Conservation (phyloP, 2,888 invertebrate species). For the Lasioglossum leucozonium region DNA sequence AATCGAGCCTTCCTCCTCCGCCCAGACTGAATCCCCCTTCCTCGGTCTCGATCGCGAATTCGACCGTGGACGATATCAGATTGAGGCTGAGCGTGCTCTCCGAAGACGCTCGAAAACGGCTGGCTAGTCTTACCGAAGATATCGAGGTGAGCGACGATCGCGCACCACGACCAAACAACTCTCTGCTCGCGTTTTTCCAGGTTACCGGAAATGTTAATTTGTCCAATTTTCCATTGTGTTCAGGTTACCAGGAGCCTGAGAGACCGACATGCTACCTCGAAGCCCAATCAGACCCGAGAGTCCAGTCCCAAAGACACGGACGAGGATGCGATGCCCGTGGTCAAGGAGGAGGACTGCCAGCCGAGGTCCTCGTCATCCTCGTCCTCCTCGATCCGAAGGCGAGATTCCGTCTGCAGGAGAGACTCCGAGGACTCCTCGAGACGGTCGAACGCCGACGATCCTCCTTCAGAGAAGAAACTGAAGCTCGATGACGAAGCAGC, state of each 20-base stretch:
- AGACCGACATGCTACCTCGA: slow-evolving; percentile 68
- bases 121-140: slow-evolving; percentile 79
- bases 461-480: slow-evolving; percentile 78
- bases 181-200: not conserved
- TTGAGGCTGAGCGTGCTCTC: slow-evolving; percentile 78
- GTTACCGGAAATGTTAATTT: not conserved
- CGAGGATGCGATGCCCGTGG: slow-evolving; percentile 72
- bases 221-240: not conserved
- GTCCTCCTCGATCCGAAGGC: slow-evolving; percentile 65
- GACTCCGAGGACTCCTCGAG: slow-evolving; percentile 79
- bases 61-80: slow-evolving; percentile 79
- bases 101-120: slow-evolving; percentile 81
- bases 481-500: slow-evolving; percentile 82
- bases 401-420: slow-evolving; percentile 71
- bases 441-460: slow-evolving; percentile 72
- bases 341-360: slow-evolving; percentile 75
- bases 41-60: slow-evolving; percentile 60
- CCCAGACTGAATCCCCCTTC: slow-evolving; percentile 75
- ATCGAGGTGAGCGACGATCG: slow-evolving; percentile 75
- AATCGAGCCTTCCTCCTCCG: slow-evolving; percentile 78
- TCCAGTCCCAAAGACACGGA: slow-evolving; percentile 78
- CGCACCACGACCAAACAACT: not conserved
- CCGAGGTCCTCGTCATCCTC: slow-evolving; percentile 71
- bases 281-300: slow-evolving; percentile 70
- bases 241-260: slow-evolving; percentile 60